Evolutionary conservation across 2,888 invertebrate genomes (phyloP).

Genomic region (Pandemis heparana): DNA sequence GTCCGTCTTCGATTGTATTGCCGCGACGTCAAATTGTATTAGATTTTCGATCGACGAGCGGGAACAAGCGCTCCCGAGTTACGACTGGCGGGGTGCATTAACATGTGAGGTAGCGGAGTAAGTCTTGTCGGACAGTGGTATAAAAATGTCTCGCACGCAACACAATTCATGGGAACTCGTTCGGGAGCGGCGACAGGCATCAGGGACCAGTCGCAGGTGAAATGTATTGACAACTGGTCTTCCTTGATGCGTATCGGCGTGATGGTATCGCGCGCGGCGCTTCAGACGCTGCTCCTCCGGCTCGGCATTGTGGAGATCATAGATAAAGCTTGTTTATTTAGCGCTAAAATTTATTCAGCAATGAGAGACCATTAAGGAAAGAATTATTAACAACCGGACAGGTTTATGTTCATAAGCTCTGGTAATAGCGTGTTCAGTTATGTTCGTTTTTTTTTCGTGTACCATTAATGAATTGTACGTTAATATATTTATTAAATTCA

Average conservation of each 20-base stretch:
- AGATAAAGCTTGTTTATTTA: conserved; percentile 84
- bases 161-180: conserved; percentile 82
- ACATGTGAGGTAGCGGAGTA: conserved; percentile 68
- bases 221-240: conserved; percentile 85
- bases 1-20: conserved; percentile 59
- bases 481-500: conserved; percentile 61
- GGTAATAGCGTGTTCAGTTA: conserved; percentile 66
- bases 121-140: conserved; percentile 73
- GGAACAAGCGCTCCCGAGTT: conserved; percentile 50
- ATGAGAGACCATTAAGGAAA: conserved; percentile 76
- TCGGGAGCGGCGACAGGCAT: conserved; percentile 71
- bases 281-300: conserved; percentile 77
- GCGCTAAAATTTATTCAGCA: conserved; percentile 80
- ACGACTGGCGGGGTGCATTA: conserved; percentile 66
- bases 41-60: conserved; percentile 62
- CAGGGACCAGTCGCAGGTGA: conserved; percentile 76
- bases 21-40: conserved; percentile 59
- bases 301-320: conserved; percentile 79
- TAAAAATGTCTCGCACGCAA: conserved; percentile 77
- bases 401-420: conserved; percentile 74
- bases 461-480: conserved; percentile 72
- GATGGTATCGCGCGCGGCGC: conserved; percentile 83
- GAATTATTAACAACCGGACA: conserved; percentile 76
- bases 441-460: conserved; percentile 64
- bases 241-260: conserved; percentile 84